A percentile compares a stretch with the other conserved stretches of the same genome.
Conservation (phyloP, 2,888 invertebrate genomes). For the Tipula unca region DNA sequence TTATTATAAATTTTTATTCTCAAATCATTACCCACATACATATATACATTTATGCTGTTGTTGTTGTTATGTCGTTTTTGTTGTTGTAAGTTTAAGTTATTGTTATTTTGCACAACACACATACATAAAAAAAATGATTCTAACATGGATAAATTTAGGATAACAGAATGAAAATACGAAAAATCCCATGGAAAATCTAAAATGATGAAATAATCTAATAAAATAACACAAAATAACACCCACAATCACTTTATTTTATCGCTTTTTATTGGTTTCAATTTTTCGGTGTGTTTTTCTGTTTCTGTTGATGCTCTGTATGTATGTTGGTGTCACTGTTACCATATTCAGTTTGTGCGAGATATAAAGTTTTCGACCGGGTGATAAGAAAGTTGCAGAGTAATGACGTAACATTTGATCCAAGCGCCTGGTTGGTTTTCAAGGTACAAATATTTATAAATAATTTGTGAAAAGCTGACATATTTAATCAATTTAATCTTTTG, state of each 20-base stretch:
- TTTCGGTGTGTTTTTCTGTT: not conserved
- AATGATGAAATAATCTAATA: constrained; percentile 8
- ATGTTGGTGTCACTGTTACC: not conserved
- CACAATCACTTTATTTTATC: constrained; percentile 8
- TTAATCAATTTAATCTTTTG: no score
- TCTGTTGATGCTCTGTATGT: not conserved
- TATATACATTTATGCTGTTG: not conserved
- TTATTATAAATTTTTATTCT: constrained; percentile 14
- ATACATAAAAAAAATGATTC: not conserved
- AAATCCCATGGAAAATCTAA: not conserved
- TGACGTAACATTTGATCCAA: no score
- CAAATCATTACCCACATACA: constrained; percentile 8
- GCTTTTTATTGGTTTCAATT: constrained; percentile 8
- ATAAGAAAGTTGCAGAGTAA: not conserved
- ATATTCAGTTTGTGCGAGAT: not conserved
- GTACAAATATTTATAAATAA: no score
- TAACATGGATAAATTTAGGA: not conserved
- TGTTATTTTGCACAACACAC: not conserved
- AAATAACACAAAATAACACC: constrained; percentile 1
- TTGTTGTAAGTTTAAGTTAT: not conserved
- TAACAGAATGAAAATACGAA: constrained; percentile 1
- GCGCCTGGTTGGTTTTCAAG: no score
- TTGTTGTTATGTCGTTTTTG: not conserved
- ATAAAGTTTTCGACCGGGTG: not conserved
- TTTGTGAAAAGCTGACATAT: no score